A percentile compares a stretch with the other conserved stretches of the same genome.
phyloP scores from a whole-genome alignment of 2,888 invertebrate species.

The Drosophila kambysellisi region DNA sequence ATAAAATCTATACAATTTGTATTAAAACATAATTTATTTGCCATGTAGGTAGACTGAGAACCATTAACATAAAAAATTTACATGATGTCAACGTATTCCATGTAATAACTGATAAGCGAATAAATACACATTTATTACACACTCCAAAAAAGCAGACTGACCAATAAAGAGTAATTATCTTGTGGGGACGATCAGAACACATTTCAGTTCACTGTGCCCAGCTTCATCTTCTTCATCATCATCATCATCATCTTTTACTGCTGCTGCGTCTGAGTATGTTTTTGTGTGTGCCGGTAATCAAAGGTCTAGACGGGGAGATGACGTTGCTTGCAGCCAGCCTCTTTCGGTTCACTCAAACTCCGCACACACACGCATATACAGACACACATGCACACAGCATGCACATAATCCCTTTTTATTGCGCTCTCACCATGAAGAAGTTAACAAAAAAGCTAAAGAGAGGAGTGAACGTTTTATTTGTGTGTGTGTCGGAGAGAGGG shows the following conservation, averaged over 20 bases:
- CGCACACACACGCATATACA: constrained; percentile 14
- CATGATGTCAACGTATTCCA: constrained; percentile 1
- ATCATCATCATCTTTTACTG: not conserved
- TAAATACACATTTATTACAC: constrained; percentile 34
- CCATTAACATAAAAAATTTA: not conserved
- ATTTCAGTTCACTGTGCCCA: constrained; percentile 43
- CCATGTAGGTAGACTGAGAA: not conserved
- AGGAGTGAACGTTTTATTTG: constrained; percentile 20
- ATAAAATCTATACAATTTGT: not conserved
- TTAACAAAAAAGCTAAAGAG: not conserved
- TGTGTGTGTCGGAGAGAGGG: constrained; percentile 23
- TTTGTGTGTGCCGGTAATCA: constrained; percentile 68
- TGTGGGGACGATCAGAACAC: constrained; percentile 33
- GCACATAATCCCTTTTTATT: constrained; percentile 75
- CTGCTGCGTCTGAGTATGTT: constrained; percentile 42
- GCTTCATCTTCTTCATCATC: constrained; percentile 29
- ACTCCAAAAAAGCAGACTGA: constrained; percentile 18
- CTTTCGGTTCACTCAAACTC: constrained; percentile 48
- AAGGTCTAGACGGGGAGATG: constrained; percentile 73
- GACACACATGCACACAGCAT: constrained; percentile 34
- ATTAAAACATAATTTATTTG: constrained; percentile 1
- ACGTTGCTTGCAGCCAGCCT: constrained; percentile 69
- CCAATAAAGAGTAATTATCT: constrained; percentile 48
- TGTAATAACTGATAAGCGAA: constrained; percentile 53
- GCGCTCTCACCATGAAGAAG: constrained; percentile 50